Percentiles rank a stretch among this genome's conserved stretches.
Conservation (phyloP, 2,113 vertebrate species). For the Gasterosteus aculeatus region DNA sequence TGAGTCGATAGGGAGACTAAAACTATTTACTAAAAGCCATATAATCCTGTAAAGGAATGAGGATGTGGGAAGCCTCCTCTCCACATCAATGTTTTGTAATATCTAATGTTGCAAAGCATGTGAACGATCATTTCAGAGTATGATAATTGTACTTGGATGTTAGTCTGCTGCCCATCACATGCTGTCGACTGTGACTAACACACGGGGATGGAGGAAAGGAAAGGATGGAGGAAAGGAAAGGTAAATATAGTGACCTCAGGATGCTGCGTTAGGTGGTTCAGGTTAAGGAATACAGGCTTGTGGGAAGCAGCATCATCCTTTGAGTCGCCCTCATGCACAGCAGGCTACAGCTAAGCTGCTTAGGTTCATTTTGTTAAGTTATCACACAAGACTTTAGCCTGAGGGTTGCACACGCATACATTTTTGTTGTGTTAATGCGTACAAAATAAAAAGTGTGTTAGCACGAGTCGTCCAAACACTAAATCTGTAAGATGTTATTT, state of each 20-base stretch:
- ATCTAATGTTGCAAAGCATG: conserved; percentile 16
- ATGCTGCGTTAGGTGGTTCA: neutral
- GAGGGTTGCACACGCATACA: neutral
- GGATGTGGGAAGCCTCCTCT: conserved; percentile 35
- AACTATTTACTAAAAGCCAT: conserved; percentile 61
- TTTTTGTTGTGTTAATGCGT: too few relatives aligned
- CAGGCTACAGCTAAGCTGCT: conserved; percentile 1
- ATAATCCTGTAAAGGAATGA: conserved; percentile 31
- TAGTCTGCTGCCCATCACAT: conserved; percentile 7
- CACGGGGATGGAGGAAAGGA: neutral
- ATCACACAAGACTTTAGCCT: neutral
- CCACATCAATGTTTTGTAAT: conserved; percentile 18
- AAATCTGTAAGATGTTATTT: neutral
- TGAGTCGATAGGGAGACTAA: conserved; percentile 11
- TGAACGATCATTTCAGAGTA: conserved; percentile 14
- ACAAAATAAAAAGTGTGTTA: too few relatives aligned
- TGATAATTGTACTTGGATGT: conserved; percentile 12
- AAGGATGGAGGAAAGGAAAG: neutral
- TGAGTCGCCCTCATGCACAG: conserved; percentile 31
- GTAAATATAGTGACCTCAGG: neutral
- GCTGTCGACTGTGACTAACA: neutral
- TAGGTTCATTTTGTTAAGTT: neutral
- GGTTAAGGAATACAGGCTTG: conserved; percentile 10
- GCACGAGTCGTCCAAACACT: neutral
- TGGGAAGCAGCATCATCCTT: conserved; percentile 22